Base-by-base conservation (phyloP, 2,888 invertebrate species). In the Cheilosia scutellata region DNA sequence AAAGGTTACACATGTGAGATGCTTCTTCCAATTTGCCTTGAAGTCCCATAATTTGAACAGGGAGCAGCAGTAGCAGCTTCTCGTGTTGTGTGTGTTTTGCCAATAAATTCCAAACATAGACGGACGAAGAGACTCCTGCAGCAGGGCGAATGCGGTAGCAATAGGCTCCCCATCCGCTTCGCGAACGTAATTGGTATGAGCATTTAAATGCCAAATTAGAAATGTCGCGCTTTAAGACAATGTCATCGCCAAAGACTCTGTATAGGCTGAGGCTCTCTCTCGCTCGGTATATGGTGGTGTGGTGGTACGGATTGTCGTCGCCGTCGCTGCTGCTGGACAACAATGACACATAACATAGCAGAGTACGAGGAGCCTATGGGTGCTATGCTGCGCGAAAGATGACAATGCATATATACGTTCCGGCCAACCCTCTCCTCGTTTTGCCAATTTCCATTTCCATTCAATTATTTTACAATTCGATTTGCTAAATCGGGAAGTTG, bases 201-300 rank as follows among this genome's bases (percentile, higher is more conserved):
- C 87, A 88, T 89, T 88, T 88, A 88, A 88, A 88, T 88, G 88
- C 88, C 88, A 89, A 89, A 89, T 89, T 89, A 89, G 88, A 89
- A 88, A 88, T 88, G 88, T 88, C 88, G 88, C 88, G 88, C 88
- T 89, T 88, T 80, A 88, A 89, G 88, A 89, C 87, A 87, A 88
- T 88, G 87, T 88, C 88, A 88, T 87, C 87, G 87, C 88, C 88
- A 87, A 84, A 88, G 78, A 60, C 74, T 68, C 27, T 5, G 4
- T 4, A 37, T 37, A 37, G 13, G 51, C 51, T n/a, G n/a, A n/a
- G 42, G 44, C 16, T 44, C 44, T 44, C 44, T 57, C 65, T 53
- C 65, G 11, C 31, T 68, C 11, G n/a, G 63, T 44, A 62, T 65
- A 57, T 63, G 63, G 42, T 31, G 20, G 27, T 53, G 47, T 33